Base-by-base conservation (phyloP, 2,113 vertebrate genomes). In the Propithecus coquereli region DNA sequence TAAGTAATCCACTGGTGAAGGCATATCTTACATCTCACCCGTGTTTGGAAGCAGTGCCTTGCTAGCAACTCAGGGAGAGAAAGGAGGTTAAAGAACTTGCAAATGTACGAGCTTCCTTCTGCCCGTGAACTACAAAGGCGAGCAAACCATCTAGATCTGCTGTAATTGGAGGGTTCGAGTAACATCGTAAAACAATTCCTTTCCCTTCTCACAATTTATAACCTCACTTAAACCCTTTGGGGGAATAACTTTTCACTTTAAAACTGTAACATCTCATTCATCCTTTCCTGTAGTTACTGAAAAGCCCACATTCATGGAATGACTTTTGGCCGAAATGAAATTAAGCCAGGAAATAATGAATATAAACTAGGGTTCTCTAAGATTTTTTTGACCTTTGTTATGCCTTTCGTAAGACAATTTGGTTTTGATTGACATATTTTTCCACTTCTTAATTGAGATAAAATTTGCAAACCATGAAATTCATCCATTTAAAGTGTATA, bases 161-260 rank as follows among this genome's bases (percentile, higher is more conserved):
- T 61, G 82, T 95, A 94, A 95, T 83, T n/a, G 3, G 20, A 74
- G 95, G 63, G 59, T 87, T 98, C 96, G 77, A 52, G 77, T 87
- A 94, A 95, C 96, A 80, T 70, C 70, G 34, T 83, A 96, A 96
- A 97, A 94, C 61, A 47, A 93, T 91, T 65, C 40, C 73, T 45
- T 54, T 77, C 79, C 79, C 71, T 70, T 52, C 66, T 97, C 94
- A 96, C 87, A 87, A 80, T 47, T 86, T 57, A 73, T 71, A 30
- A 59, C 87, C 82, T 91, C 96, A 70, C 61, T 52, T 89, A 95
- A 92, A 16, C 32, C 80, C 85, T 10, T 23, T 43, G 73, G 77
- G 94, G 70, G 63, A 92, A 94, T 84, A 77, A 32, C 0, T 23
- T 70, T 52, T 63, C 81, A 90, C 93, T 86, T 52, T 74, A 3